These are phyloP conservation scores for Lithobates sylvaticus DNA, from an alignment of 2,797 vertebrate species.

Conservation along the genomic window DNA sequence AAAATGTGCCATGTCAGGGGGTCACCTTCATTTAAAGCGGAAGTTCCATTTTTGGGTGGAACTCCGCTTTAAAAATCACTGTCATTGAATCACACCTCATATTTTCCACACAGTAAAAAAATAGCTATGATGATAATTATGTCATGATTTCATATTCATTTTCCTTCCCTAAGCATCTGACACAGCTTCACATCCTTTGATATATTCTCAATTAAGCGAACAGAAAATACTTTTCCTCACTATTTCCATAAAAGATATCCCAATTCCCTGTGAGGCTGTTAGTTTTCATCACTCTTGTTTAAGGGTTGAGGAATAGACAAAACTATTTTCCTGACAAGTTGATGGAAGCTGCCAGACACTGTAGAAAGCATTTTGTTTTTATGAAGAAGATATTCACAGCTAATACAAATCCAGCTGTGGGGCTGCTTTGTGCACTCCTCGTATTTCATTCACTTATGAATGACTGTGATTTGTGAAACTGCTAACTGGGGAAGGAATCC, in stretches of 20 bases:
- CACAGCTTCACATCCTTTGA: constrained; percentile 43
- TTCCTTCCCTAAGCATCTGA: neutral
- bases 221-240: constrained; percentile 70
- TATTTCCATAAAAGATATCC: constrained; percentile 67
- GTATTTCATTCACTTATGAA: constrained; percentile 56
- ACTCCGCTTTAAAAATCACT: no score
- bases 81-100: no score
- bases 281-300: constrained; percentile 75
- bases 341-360: constrained; percentile 61
- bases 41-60: no score
- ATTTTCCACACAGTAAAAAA: neutral
- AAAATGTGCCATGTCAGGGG: no score
- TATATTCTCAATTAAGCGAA: constrained; percentile 69
- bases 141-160: neutral
- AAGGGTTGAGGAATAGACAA: constrained; percentile 67
- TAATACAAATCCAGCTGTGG: constrained; percentile 64
- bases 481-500: constrained; percentile 12
- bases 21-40: no score
- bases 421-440: constrained; percentile 59
- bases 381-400: constrained; percentile 56
- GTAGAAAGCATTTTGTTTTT: constrained; percentile 67
- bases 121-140: neutral
- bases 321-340: constrained; percentile 74
- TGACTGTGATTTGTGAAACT: constrained; percentile 53
- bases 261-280: constrained; percentile 79